phyloP scores from a whole-genome alignment of 2,113 vertebrate genomes.

The Ursus arctos region DNA sequence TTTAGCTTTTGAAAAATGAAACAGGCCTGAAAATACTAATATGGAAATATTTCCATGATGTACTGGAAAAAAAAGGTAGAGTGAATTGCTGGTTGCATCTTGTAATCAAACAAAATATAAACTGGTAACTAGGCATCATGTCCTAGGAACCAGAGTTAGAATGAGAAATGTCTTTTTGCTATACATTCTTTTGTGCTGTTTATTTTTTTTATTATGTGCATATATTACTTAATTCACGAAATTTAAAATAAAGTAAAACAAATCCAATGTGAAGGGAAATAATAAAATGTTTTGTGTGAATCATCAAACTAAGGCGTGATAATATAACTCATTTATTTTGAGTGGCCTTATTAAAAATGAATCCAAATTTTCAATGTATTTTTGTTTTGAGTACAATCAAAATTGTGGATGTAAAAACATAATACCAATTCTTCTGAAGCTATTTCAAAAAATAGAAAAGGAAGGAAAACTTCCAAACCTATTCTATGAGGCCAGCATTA shows the following conservation, averaged over 20 bases:
- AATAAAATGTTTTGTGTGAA: background rate
- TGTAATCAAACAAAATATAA: background rate
- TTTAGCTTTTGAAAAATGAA: constrained; percentile 14
- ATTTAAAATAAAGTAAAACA: background rate
- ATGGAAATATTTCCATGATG: background rate
- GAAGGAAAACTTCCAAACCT: no score
- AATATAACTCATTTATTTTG: background rate
- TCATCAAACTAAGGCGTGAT: background rate
- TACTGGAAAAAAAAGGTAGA: background rate
- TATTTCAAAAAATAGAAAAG: no score
- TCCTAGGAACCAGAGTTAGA: background rate
- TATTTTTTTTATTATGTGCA: background rate
- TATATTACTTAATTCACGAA: background rate
- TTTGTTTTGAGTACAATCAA: background rate
- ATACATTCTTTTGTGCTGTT: background rate
- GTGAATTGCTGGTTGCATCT: background rate
- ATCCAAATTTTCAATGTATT: background rate
- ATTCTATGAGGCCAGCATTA: no score
- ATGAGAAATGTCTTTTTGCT: background rate
- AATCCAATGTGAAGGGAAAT: background rate
- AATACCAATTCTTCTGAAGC: no score
- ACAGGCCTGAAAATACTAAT: background rate
- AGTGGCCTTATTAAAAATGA: background rate
- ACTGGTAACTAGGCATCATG: background rate
- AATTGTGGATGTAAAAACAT: background rate